These are phyloP conservation scores for Cinclus cinclus DNA, from an alignment of 2,113 vertebrate genomes.

Conservation along the genomic window DNA sequence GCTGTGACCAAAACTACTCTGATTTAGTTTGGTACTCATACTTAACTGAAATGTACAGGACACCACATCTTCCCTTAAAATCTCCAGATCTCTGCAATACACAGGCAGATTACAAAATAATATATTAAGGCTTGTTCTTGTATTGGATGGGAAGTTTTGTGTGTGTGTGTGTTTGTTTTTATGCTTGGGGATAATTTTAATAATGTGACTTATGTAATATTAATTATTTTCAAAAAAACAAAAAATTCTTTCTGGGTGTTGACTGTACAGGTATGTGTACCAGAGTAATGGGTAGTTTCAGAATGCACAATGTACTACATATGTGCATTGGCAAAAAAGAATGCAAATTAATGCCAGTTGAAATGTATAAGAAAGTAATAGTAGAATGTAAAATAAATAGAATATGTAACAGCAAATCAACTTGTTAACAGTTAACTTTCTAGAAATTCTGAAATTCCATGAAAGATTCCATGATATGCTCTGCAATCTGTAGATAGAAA, in stretches of 20 bases:
- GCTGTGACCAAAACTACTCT: constrained; percentile 74
- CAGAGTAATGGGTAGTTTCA: constrained; percentile 61
- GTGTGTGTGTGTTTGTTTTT: not conserved
- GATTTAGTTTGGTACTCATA: constrained; percentile 61
- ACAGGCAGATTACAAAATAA: not conserved
- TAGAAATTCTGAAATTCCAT: not conserved
- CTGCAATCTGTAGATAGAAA: not conserved
- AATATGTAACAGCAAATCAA: not conserved
- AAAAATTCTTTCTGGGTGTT: not conserved
- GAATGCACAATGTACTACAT: constrained; percentile 52
- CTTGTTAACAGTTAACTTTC: not conserved
- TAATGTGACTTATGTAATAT: not conserved
- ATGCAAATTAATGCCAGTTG: constrained; percentile 79
- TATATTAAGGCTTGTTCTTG: not conserved
- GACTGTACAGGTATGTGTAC: constrained; percentile 49
- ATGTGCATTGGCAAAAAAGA: constrained; percentile 61
- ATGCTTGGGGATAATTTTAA: not conserved
- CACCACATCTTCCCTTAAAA: not conserved
- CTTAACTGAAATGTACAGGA: not conserved
- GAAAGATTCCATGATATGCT: not conserved
- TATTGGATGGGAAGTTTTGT: not conserved
- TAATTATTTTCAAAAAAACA: not conserved
- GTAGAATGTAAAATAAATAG: not conserved
- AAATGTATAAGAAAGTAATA: constrained; percentile 34
- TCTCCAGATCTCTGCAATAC: not conserved